A percentile compares a stretch with the other conserved stretches of the same genome.
These are phyloP conservation scores for Struthidea cinerea DNA, from an alignment of 2,113 vertebrate species.

Conservation along the genomic window DNA sequence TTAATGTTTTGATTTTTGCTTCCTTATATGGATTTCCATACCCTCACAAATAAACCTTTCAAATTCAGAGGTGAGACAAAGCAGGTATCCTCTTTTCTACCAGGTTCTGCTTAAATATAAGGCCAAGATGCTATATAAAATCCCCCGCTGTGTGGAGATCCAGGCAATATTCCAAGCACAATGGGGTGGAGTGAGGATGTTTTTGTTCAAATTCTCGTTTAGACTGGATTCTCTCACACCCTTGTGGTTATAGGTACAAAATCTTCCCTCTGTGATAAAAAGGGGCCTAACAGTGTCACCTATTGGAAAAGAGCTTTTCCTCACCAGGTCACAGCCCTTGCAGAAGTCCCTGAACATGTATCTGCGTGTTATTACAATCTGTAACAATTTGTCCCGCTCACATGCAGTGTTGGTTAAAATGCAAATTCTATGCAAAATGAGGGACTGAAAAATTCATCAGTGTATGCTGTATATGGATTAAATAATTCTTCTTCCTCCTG, in stretches of 20 bases:
- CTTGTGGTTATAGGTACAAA: background rate
- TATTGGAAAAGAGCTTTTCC: background rate
- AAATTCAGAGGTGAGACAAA: background rate
- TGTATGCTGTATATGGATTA: background rate
- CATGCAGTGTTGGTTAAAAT: background rate
- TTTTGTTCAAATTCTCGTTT: conserved; percentile 3
- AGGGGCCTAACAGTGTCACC: background rate
- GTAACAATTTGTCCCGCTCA: background rate
- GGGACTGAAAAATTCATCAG: background rate
- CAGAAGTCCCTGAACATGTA: background rate
- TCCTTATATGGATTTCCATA: background rate
- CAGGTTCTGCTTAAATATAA: background rate
- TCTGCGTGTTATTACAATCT: background rate
- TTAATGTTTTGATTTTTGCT: background rate
- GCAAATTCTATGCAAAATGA: background rate
- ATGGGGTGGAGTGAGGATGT: background rate
- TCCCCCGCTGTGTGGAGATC: background rate
- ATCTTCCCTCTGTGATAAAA: background rate
- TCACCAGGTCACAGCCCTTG: background rate
- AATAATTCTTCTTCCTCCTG: background rate
- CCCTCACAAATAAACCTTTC: background rate
- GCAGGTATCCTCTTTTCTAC: background rate
- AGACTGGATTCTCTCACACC: background rate
- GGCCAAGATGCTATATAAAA: conserved; percentile 7
- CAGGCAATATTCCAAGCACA: conserved; percentile 14